phyloP scores from a whole-genome alignment of 2,113 vertebrate species.

The Colaptes auratus region DNA sequence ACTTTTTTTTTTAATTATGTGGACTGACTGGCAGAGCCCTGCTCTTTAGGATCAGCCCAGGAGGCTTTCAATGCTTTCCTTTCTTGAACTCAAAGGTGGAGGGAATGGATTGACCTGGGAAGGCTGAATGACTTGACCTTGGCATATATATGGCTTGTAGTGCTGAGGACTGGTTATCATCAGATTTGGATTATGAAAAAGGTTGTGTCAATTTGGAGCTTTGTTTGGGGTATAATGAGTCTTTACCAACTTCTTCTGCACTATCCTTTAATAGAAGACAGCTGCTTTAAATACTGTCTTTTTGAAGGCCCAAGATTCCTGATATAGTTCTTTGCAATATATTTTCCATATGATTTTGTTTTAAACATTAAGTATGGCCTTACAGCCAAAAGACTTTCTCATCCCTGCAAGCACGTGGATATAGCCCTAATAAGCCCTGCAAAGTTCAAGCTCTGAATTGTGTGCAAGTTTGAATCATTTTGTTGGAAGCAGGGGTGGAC shows the following conservation, averaged over 20 bases:
- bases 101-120: rapidly evolving
- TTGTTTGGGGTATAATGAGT: neutral
- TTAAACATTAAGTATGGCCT: conserved; percentile 19
- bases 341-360: conserved; percentile 67
- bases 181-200: neutral
- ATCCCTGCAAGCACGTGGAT: neutral
- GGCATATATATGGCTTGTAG: neutral
- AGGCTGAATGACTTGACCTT: neutral
- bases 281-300: conserved; percentile 34
- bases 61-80: neutral
- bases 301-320: conserved; percentile 31
- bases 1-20: neutral
- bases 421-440: neutral
- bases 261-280: conserved; percentile 50
- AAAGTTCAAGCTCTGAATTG: conserved; percentile 2
- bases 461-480: conserved; percentile 27
- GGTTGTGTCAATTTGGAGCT: neutral
- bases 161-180: neutral
- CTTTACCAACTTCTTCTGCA: conserved; percentile 40
- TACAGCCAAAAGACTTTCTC: conserved; percentile 37
- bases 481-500: conserved; percentile 21
- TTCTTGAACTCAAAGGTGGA: neutral
- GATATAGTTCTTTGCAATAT: neutral
- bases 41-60: neutral
- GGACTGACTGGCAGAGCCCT: neutral